These are phyloP conservation scores for Damaliscus lunatus DNA, from an alignment of 2,113 vertebrate genomes.

Conservation along the genomic window DNA sequence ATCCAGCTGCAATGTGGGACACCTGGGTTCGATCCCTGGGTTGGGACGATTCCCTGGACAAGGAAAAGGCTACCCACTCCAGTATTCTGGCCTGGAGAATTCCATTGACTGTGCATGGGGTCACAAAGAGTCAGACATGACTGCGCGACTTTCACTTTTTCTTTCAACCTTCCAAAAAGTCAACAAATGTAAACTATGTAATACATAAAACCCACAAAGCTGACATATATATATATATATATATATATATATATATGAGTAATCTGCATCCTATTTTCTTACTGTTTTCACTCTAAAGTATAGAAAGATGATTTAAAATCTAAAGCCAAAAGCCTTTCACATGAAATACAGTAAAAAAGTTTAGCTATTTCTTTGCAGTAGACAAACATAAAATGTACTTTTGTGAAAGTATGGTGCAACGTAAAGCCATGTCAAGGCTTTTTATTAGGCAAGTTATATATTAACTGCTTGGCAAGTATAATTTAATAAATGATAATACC, in stretches of 20 bases:
- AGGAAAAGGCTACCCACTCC: not conserved
- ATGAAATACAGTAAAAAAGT: not conserved
- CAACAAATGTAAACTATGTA: not conserved
- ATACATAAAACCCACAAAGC: not conserved
- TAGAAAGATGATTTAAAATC: not conserved
- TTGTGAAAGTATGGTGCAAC: not conserved
- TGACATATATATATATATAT: not conserved
- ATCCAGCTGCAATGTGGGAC: not conserved
- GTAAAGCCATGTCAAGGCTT: not conserved
- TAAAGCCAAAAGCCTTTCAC: not conserved
- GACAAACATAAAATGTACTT: not conserved
- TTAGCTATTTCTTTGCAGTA: not conserved
- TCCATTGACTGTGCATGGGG: not conserved
- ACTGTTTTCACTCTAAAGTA: constrained; percentile 10
- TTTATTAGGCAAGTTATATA: not conserved
- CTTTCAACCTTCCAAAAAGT: not conserved
- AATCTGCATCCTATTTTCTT: not conserved
- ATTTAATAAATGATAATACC: not conserved
- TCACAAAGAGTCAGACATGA: not conserved
- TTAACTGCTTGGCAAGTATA: not conserved
- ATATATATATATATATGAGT: not conserved
- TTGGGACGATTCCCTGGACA: not conserved
- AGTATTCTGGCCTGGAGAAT: not conserved
- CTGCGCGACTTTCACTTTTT: not conserved
- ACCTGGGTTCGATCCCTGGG: not conserved